Evolutionary conservation across 2,888 invertebrate genomes (phyloP), one percentile per base, ranked within the genome.

Genomic region (Pimpla rufipes): DNA sequence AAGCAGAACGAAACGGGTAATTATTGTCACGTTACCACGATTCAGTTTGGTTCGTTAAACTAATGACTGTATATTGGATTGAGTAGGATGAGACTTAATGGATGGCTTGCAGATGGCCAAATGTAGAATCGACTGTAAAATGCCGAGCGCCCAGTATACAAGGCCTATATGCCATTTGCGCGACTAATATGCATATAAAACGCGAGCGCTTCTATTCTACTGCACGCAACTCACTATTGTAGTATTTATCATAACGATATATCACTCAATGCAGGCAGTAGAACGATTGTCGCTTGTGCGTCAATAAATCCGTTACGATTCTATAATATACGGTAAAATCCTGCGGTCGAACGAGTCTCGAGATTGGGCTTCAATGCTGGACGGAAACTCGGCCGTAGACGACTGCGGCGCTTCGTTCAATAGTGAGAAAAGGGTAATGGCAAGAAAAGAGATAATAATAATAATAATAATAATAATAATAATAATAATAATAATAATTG

Each of bases 141-240:
- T 57, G 73, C 37, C 59, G 73, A 73, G 59, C 73, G 59, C 59
- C 57, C 16, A 59, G 16, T 59, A 40, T 70, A 70, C 74, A 59
- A 62, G 59, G 21, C 52, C 59, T 85, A 81, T 67, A 80, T 75
- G 55, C 78, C 78, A 73, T 70, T 76, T 85, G 86, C 78, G 86
- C 74, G 45, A 84, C 88, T 87, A 89, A 59, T 45, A 59, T 84
- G 88, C 85, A 73, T 82, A 79, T 86, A 80, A 84, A 85, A 85
- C 83, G 74, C 67, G 70, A 84, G 81, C 78, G 66, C 74, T 70
- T 85, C 88, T 89, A 88, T 68, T 81, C 85, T 87, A 89, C 78
- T 42, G 50, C 71, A 29, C n/a, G 47, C 59, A 71, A 42, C 57
- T 71, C 57, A 37, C 71, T 71, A 71, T 23, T 59, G 21, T 55